These are phyloP conservation scores for Lamellibrachia satsuma DNA, from an alignment of 2,888 invertebrate species.

Conservation along the genomic window DNA sequence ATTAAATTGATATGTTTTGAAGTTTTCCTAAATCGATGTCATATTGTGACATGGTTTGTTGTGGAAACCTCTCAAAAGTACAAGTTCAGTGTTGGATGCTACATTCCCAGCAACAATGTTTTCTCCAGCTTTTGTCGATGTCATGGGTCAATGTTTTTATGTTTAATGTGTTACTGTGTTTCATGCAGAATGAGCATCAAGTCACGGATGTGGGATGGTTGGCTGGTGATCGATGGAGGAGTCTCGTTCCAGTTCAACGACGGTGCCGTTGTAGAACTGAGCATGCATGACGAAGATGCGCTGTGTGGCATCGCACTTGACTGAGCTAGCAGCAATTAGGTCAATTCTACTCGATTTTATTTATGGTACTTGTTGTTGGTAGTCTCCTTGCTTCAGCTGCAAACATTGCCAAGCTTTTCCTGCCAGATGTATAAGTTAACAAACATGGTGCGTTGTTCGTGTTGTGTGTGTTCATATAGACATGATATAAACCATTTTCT, in stretches of 20 bases:
- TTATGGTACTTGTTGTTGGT: conserved; percentile 17
- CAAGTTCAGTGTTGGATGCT: background rate
- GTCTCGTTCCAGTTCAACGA: conserved; percentile 95
- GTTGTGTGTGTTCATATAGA: background rate
- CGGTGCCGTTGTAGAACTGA: conserved; percentile 85
- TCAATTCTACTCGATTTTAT: conserved; percentile 6
- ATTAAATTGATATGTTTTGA: no score
- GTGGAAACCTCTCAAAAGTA: no score
- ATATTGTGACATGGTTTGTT: background rate
- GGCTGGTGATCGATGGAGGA: conserved; percentile 94
- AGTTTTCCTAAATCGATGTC: background rate
- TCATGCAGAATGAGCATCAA: conserved; percentile 75
- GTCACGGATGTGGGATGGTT: conserved; percentile 90
- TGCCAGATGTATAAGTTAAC: background rate
- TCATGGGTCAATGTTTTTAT: background rate
- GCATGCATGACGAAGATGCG: conserved; percentile 86
- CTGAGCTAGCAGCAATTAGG: conserved; percentile 19
- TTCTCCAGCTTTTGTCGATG: background rate
- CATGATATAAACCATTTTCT: background rate
- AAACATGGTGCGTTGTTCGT: background rate
- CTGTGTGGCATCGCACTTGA: conserved; percentile 77
- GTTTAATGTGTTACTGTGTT: conserved; percentile 1
- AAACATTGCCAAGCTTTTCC: conserved; percentile 13
- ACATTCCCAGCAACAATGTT: background rate
- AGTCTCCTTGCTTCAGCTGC: background rate